phyloP scores from a whole-genome alignment of 2,113 vertebrate species.

The Rhipidura dahli region DNA sequence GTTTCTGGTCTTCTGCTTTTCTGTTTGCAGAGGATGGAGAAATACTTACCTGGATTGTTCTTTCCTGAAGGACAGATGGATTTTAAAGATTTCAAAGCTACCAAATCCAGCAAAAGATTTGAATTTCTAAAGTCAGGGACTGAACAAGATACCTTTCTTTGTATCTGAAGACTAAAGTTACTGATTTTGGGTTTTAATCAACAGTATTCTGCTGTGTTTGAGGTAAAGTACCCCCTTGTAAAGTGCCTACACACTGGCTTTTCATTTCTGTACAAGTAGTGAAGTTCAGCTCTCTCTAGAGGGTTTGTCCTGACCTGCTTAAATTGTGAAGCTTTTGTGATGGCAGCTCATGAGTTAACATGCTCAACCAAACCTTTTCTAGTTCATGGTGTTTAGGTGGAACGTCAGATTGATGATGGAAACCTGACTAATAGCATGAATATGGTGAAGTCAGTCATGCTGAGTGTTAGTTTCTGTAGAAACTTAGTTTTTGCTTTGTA shows the following conservation, averaged over 20 bases:
- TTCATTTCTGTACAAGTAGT: not conserved
- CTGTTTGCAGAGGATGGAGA: not conserved
- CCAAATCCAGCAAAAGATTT: not conserved
- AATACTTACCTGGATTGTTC: not conserved
- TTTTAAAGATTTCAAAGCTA: not conserved
- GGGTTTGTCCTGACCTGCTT: not conserved
- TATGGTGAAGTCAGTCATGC: not conserved
- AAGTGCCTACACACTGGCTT: slow-evolving; percentile 12
- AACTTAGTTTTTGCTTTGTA: not conserved
- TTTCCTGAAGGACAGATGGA: not conserved
- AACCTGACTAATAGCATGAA: not conserved
- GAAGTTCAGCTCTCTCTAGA: not conserved
- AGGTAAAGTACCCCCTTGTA: not conserved
- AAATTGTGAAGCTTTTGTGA: not conserved
- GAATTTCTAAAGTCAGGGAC: not conserved
- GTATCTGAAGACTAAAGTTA: not conserved
- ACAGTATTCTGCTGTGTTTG: not conserved
- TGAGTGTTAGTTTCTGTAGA: not conserved
- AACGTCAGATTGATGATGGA: not conserved
- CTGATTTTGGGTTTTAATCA: not conserved
- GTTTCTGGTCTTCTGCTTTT: not conserved
- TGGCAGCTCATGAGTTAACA: not conserved
- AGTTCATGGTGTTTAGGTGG: not conserved
- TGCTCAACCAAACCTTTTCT: not conserved
- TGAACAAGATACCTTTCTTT: not conserved